Conservation (phyloP, 1,140 invertebrate species). For the Varroa destructor region DNA sequence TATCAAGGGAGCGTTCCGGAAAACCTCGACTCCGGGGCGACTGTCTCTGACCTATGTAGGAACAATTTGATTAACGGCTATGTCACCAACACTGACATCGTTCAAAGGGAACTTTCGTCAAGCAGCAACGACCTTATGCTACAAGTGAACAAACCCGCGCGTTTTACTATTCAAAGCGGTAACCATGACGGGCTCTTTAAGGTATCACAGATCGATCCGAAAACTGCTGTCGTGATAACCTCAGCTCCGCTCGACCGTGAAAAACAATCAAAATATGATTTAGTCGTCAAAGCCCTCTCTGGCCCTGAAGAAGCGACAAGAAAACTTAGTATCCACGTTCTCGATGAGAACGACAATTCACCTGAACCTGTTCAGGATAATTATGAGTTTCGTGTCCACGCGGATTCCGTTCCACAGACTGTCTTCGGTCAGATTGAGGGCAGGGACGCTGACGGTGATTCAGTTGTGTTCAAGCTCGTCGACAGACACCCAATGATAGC, state of each 20-base stretch:
- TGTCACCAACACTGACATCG: too few relatives aligned
- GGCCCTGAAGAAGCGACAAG: not conserved
- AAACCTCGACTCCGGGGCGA: slow-evolving; percentile 1
- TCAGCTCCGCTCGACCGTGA: slow-evolving; percentile 16
- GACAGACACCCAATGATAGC: slow-evolving; percentile 62
- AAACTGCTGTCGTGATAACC: not conserved
- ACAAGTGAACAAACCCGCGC: not conserved
- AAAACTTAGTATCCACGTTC: slow-evolving; percentile 52
- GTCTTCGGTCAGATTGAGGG: slow-evolving; percentile 66
- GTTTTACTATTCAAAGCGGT: not conserved
- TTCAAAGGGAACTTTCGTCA: not conserved
- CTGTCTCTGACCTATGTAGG: not conserved
- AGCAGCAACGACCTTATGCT: not conserved
- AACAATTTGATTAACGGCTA: too few relatives aligned
- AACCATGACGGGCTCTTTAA: slow-evolving; percentile 11
- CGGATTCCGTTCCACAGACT: slow-evolving; percentile 53
- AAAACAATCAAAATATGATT: not conserved
- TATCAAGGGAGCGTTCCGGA: not conserved
- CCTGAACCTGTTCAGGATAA: slow-evolving; percentile 61
- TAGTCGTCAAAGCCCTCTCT: slow-evolving; percentile 16
- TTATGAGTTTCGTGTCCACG: slow-evolving; percentile 59
- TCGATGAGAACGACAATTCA: slow-evolving; percentile 78
- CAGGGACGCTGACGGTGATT: slow-evolving; percentile 69
- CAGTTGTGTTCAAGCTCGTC: slow-evolving; percentile 63
- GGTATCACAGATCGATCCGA: not conserved